Evolutionary conservation across 2,113 vertebrate species (phyloP).

Genomic region (Ciconia maguari): DNA sequence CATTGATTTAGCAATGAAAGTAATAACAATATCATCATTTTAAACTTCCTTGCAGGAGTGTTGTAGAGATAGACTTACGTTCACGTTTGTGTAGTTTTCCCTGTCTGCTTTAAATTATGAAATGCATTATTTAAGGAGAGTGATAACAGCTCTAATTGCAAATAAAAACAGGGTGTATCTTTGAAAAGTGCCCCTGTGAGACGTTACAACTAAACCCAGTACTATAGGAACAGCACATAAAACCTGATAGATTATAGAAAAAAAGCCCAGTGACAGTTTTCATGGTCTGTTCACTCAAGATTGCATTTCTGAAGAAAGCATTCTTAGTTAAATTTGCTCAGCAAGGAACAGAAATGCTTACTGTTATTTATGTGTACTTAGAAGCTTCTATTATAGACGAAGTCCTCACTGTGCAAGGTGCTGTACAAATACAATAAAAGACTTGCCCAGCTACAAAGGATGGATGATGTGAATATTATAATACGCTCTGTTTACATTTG

Average conservation of each 20-base stretch:
- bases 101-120: slow-evolving; percentile 54
- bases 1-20: slow-evolving; percentile 62
- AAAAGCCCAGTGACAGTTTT: slow-evolving; percentile 44
- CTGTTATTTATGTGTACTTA: not conserved
- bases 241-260: slow-evolving; percentile 47
- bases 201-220: not conserved
- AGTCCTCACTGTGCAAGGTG: not conserved
- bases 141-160: slow-evolving; percentile 64
- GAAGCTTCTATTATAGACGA: not conserved
- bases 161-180: slow-evolving; percentile 66
- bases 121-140: slow-evolving; percentile 63
- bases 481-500: not conserved
- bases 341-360: slow-evolving; percentile 17
- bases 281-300: slow-evolving; percentile 56
- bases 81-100: slow-evolving; percentile 32
- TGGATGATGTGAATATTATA: not conserved
- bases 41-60: slow-evolving; percentile 28
- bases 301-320: slow-evolving; percentile 37
- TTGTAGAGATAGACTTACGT: slow-evolving; percentile 19
- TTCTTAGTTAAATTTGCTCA: slow-evolving; percentile 47
- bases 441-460: not conserved
- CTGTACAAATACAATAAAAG: not conserved
- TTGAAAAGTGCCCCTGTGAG: slow-evolving; percentile 54
- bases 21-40: slow-evolving; percentile 32
- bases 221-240: slow-evolving; percentile 49